Conservation (phyloP, 2,888 invertebrate species). For the Periphyllus acericola region DNA sequence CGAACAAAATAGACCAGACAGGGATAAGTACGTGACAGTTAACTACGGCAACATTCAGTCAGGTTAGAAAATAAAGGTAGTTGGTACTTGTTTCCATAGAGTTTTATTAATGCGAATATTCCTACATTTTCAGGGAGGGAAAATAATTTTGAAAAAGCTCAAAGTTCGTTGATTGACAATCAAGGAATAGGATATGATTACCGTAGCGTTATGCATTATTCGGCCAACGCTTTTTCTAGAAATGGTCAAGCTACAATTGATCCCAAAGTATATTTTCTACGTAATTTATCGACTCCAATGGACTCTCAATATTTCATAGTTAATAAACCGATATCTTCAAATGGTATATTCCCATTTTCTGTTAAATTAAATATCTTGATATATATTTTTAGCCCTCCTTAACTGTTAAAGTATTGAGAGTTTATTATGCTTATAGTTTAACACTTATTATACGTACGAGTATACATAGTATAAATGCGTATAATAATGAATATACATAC, state of each 20-base stretch:
- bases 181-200: conserved; percentile 82
- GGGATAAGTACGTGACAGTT: conserved; percentile 77
- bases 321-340: background rate
- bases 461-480: no score
- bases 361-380: background rate
- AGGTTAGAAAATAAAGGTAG: conserved; percentile 68
- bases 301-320: background rate
- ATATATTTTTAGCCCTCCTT: background rate
- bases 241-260: conserved; percentile 79
- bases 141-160: conserved; percentile 78
- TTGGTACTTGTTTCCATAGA: background rate
- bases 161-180: conserved; percentile 71
- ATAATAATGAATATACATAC: conserved; percentile 15
- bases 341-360: background rate
- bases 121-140: conserved; percentile 70
- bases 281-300: background rate
- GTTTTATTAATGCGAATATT: background rate
- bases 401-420: background rate
- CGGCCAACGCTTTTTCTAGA: conserved; percentile 78
- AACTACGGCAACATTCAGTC: conserved; percentile 76
- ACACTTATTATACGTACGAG: background rate
- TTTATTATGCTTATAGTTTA: background rate
- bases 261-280: conserved; percentile 73
- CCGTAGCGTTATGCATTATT: conserved; percentile 86
- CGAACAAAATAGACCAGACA: conserved; percentile 82